phyloP scores from a whole-genome alignment of 92 coral and sea anemone genomes.

The Umimayanthus kanabou region DNA sequence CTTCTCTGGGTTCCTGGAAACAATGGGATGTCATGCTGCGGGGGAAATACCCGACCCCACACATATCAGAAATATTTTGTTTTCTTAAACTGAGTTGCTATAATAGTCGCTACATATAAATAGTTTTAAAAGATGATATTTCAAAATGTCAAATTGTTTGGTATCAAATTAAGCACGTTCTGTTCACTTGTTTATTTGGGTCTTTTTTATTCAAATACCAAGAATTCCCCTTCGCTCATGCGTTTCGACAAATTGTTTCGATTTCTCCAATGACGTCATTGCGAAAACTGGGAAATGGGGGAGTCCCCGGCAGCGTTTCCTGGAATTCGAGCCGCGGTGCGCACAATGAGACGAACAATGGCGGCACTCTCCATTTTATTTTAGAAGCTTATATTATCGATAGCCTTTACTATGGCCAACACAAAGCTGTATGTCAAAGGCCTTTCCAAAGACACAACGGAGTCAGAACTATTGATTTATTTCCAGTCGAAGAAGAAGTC shows the following conservation, averaged over 20 bases:
- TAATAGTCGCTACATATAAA: background rate
- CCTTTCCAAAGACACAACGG: slow-evolving; percentile 29
- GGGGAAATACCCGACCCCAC: slow-evolving; percentile 20
- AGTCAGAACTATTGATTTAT: slow-evolving; percentile 9
- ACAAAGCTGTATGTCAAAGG: slow-evolving; percentile 16
- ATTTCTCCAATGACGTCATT: slow-evolving; percentile 15
- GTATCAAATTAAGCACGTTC: background rate
- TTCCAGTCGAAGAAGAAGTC: slow-evolving; percentile 31
- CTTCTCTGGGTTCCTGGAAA: slow-evolving; percentile 10
- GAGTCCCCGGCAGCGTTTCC: slow-evolving; percentile 32
- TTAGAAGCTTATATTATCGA: background rate
- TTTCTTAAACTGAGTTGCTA: background rate
- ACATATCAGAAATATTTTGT: background rate
- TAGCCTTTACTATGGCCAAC: background rate
- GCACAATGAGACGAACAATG: background rate
- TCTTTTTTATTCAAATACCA: too few species aligned
- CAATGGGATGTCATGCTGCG: background rate
- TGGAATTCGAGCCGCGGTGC: background rate
- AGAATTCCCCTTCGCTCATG: too few species aligned
- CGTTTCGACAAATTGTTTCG: background rate
- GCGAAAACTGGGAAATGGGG: background rate
- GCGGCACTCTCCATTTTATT: background rate
- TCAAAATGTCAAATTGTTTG: background rate
- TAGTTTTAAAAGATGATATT: background rate
- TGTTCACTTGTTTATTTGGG: too few species aligned